Evolutionary conservation across 2,888 invertebrate genomes (phyloP), one percentile per base, ranked within the genome.

Genomic region (Aspidapion aeneum): DNA sequence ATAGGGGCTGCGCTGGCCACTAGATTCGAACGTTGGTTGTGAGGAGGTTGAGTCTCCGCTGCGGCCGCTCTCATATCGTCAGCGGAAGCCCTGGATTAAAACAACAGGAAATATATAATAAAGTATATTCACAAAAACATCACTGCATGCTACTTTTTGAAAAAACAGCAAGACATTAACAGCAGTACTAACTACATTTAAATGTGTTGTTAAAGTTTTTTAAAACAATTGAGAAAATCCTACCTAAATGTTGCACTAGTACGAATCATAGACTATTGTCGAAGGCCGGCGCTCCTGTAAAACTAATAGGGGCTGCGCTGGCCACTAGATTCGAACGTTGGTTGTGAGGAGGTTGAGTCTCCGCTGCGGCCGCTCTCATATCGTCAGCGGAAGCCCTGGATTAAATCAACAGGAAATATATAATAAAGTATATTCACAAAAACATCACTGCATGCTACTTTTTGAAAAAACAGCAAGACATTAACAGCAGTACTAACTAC

Each of bases 1-100:
- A 90, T 86, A 55, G 93, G 91, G 80, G 91, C 90, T 77, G 91
- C 91, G 83, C 92, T 90, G 76, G 88, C 86, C 73, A 93, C 90
- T 76, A 93, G 87, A 75, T 86, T 89, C 73, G 91, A 87, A 73
- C 87, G 87, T 80, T 89, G 88, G 72, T 84, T 87, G 67, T 86
- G 81, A 70, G 84, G 63, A 17, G 18, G 63, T 57, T 57, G 66
- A 57, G 68, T 70, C 62, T 77, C 80, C 60, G 84, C 85, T 69
- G 89, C 89, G 77, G 77, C 51, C 79, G 84, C 85, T 79, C 90
- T 85, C 93, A 93, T 93, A 74, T 92, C 91, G 70, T 89, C 90
- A 71, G 85, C 84, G 72, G 90, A 84, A 71, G 91, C 93, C 84
- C 93, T 93, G 80, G 60, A 19, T n/a, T n/a, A 18, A 18, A 56